Base-by-base conservation (phyloP, 2,113 vertebrate genomes). In the Rafetus swinhoei region DNA sequence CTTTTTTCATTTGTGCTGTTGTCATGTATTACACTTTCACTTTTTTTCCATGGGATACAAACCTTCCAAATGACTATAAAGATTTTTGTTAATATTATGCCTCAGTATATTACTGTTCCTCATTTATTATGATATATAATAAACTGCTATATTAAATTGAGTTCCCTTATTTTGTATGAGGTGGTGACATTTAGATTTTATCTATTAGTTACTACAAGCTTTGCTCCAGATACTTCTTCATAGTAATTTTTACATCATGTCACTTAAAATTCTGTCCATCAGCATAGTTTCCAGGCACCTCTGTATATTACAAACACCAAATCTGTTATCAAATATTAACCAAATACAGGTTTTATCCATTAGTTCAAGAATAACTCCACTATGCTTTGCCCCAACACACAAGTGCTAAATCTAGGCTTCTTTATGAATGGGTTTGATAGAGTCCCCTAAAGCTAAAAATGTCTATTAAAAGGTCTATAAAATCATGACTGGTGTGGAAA, bases 21-120 rank as follows among this genome's bases (percentile, higher is more conserved):
- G 97, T 98, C 96, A 97, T 96, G 98, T 95, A 90, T 98, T 98
- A 95, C 83, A 81, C 89, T 14, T 24, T 94, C 87, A 95, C 79
- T 59, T 88, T 90, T 90, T 1, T 92, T 92, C 19, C 18, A 16
- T 82, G 60, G 52, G 4, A 1, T 89, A 18, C 22, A 9, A 1
- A 39, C 85, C 11, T 77, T 16, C 1, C 14, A 19, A 6, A 74
- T 65, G 87, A 4, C 22, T 39, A 54, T 54, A 24, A 59, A 27
- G 0, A 2, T 60, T 27, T 53, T 94, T 39, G 22, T 29, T 60
- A 81, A n/a, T 5, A 79, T 91, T 12, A 39, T 77, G 6, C 39
- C 25, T 82, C 24, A 39, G 92, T 4, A 80, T 19, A 85, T 57
- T 7, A 25, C 60, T 50, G 35, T 24, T 77, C 45, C 39, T 3